Percentiles rank a stretch among this genome's conserved stretches.
phyloP scores from a whole-genome alignment of 2,797 vertebrate genomes.

The Amniataba percoides region DNA sequence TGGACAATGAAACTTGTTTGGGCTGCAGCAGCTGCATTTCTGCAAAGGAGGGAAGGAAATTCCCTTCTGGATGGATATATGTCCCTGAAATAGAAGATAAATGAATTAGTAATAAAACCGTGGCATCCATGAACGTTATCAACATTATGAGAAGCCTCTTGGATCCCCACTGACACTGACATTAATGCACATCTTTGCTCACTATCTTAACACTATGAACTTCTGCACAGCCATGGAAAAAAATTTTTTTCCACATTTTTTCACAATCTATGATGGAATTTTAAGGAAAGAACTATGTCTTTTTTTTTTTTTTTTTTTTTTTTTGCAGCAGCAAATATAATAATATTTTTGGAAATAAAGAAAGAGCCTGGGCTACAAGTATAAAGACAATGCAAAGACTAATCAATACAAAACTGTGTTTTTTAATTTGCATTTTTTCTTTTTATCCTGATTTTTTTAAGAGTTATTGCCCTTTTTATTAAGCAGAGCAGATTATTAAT shows the following conservation, averaged over 20 bases:
- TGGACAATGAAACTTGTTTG: constrained; percentile 36
- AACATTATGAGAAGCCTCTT: background rate
- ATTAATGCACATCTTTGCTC: no score
- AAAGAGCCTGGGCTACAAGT: background rate
- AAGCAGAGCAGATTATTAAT: background rate
- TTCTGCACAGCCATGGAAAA: no score
- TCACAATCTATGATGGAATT: no score
- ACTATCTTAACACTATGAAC: no score
- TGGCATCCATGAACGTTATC: background rate
- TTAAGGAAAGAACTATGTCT: no score
- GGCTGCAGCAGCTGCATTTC: constrained; percentile 47
- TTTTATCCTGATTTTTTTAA: background rate
- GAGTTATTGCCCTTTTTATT: background rate
- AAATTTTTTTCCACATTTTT: no score
- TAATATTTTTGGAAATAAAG: background rate
- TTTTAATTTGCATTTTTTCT: background rate
- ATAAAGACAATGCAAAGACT: background rate
- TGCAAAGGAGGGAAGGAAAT: background rate
- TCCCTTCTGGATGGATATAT: constrained; percentile 42
- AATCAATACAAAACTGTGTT: background rate
- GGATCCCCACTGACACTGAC: no score
- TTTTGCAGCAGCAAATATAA: no score
- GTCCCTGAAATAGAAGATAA: constrained; percentile 17
- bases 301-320: no score
- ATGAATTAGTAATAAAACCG: background rate